A percentile compares a stretch with the other conserved stretches of the same genome.
Conservation (phyloP, 2,797 vertebrate species). For the Neosilurus mollespiculum region DNA sequence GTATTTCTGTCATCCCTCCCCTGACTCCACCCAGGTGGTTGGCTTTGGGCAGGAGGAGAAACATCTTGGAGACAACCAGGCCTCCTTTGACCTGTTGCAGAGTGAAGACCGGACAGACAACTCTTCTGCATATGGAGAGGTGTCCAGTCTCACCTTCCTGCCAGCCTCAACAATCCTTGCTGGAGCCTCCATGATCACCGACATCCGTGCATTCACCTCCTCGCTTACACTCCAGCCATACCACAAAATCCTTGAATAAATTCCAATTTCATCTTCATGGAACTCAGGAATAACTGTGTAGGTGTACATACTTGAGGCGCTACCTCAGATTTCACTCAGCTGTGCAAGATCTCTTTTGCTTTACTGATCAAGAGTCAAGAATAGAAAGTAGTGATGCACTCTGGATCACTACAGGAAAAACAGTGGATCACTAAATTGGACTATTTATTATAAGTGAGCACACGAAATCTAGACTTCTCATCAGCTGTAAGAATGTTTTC, state of each 20-base stretch:
- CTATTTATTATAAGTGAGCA: not conserved
- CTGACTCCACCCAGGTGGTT: constrained; percentile 77
- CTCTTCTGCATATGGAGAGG: constrained; percentile 77
- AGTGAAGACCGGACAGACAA: not conserved
- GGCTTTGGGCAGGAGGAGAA: constrained; percentile 86
- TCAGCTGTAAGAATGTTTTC: not conserved
- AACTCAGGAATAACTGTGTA: constrained; percentile 27
- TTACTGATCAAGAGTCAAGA: not conserved
- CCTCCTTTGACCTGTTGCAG: not conserved
- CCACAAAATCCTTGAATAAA: constrained; percentile 89
- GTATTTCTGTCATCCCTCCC: not conserved
- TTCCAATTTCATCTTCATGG: not conserved
- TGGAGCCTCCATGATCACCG: constrained; percentile 73
- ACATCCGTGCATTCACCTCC: constrained; percentile 88
- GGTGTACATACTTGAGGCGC: constrained; percentile 1
- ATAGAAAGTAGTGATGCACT: not conserved
- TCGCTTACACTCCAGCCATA: constrained; percentile 85
- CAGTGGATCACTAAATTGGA: not conserved
- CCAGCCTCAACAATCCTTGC: constrained; percentile 70
- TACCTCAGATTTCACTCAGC: constrained; percentile 24
- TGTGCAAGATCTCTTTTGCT: constrained; percentile 20
- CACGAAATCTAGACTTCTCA: not conserved
- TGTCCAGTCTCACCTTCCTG: constrained; percentile 82
- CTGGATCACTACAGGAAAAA: not conserved
- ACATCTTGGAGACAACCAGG: constrained; percentile 55